These are phyloP conservation scores for Trichoplusia ni DNA, from an alignment of 1,140 invertebrate genomes.

Conservation along the genomic window DNA sequence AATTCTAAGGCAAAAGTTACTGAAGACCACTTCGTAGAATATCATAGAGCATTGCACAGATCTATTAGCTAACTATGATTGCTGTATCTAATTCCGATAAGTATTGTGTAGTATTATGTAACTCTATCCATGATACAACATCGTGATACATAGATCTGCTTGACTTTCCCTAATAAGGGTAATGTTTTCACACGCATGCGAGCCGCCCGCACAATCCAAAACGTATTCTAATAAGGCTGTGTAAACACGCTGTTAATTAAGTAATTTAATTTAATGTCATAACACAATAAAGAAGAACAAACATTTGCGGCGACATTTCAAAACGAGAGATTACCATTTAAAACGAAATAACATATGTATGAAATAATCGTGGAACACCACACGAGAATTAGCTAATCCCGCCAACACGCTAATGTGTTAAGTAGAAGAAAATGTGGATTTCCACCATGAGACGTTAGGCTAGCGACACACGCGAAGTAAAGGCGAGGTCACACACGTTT, in stretches of 20 bases:
- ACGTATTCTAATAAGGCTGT: neutral
- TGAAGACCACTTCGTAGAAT: too few species aligned
- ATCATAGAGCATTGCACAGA: too few species aligned
- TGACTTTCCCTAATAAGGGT: too few species aligned
- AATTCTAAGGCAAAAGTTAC: too few species aligned
- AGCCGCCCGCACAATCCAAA: neutral
- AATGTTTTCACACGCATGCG: neutral
- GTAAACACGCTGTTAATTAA: neutral
- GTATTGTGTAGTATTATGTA: too few species aligned
- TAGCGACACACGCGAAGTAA: slow-evolving; percentile 27
- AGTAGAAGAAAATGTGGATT: slow-evolving; percentile 19
- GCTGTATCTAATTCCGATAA: too few species aligned
- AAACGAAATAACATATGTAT: slow-evolving; percentile 20
- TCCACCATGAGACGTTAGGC: slow-evolving; percentile 5
- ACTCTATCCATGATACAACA: too few species aligned
- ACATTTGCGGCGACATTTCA: neutral
- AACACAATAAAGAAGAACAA: slow-evolving; percentile 1
- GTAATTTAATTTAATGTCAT: slow-evolving; percentile 12
- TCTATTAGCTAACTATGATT: too few species aligned
- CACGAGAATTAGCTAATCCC: slow-evolving; percentile 2
- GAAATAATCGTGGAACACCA: slow-evolving; percentile 8
- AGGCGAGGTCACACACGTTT: slow-evolving; percentile 31
- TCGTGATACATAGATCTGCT: too few species aligned
- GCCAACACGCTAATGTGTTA: slow-evolving; percentile 7
- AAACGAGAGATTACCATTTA: slow-evolving; percentile 3